Conservation (phyloP, 1,140 invertebrate genomes). For the Thereuonema tuberculata region DNA sequence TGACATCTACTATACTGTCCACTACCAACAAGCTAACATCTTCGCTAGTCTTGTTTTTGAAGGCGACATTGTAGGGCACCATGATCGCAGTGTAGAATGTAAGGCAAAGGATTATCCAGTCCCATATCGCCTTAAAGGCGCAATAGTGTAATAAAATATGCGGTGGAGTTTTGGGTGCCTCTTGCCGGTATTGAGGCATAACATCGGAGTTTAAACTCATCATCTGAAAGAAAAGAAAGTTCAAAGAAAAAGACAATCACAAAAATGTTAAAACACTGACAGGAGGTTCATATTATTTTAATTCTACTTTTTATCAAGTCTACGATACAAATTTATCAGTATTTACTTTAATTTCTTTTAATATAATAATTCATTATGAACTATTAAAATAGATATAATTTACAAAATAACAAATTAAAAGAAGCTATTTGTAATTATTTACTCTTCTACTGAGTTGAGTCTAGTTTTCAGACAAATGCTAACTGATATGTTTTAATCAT, state of each 20-base stretch:
- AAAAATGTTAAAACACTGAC: conserved; percentile 2
- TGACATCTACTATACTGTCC: conserved; percentile 98
- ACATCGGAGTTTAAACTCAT: conserved; percentile 93
- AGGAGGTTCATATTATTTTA: background rate
- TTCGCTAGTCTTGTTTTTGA: conserved; percentile 99
- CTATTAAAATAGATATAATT: no score
- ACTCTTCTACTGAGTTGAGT: no score
- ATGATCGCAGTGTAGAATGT: conserved; percentile 99
- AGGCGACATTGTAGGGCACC: conserved; percentile 99
- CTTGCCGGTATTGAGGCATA: conserved; percentile 97
- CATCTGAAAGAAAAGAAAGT: conserved; percentile 47
- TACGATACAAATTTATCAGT: no score
- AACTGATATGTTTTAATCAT: no score
- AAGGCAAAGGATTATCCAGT: conserved; percentile 98
- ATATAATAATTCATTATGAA: no score
- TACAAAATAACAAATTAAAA: no score
- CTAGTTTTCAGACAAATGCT: no score
- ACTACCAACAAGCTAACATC: conserved; percentile 92
- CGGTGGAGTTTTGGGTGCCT: conserved; percentile 97
- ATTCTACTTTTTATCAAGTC: background rate
- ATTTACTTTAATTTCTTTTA: no score
- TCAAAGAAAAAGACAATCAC: conserved; percentile 5
- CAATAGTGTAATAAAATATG: conserved; percentile 96
- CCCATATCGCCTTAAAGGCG: conserved; percentile 94
- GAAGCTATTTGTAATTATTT: no score